Evolutionary conservation across 2,888 invertebrate genomes (phyloP).

Genomic region (Tachina grossa): DNA sequence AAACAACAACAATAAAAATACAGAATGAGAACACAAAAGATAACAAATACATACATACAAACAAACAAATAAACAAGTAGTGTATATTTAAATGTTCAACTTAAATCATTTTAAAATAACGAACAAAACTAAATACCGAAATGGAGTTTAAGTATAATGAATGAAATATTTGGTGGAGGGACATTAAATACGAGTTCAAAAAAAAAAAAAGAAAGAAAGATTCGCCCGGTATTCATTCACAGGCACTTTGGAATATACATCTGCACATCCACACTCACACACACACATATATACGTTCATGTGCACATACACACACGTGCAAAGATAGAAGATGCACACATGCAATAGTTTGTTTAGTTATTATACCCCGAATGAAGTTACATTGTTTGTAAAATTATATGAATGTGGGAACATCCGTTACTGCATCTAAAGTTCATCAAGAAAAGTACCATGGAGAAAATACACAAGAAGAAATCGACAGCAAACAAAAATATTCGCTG

Average conservation of each 20-base stretch:
- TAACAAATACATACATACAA: constrained; percentile 26
- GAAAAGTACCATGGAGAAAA: constrained; percentile 40
- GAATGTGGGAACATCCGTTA: constrained; percentile 67
- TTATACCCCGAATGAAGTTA: constrained; percentile 24
- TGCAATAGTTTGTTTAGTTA: not conserved
- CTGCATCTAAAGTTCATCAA: constrained; percentile 50
- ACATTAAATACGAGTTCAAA: not conserved
- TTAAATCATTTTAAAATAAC: constrained; percentile 50
- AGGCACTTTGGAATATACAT: constrained; percentile 12
- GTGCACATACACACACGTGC: not conserved
- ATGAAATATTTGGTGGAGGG: constrained; percentile 47
- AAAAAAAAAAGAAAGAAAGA: constrained; percentile 8
- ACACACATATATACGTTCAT: not conserved
- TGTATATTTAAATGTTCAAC: constrained; percentile 43
- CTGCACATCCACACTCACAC: not conserved
- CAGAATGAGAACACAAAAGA: constrained; percentile 60
- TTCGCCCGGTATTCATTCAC: constrained; percentile 18
- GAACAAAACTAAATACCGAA: constrained; percentile 35
- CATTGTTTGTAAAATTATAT: constrained; percentile 48
- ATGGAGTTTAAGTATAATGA: constrained; percentile 35
- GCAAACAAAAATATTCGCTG: constrained; percentile 26
- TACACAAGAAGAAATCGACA: constrained; percentile 14
- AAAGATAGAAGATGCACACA: not conserved
- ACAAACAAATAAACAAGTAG: not conserved
- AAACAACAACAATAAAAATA: constrained; percentile 30